Percentiles rank a stretch among this genome's conserved stretches.
phyloP scores from a whole-genome alignment of 2,797 vertebrate genomes.

The Hemibagrus guttatus region DNA sequence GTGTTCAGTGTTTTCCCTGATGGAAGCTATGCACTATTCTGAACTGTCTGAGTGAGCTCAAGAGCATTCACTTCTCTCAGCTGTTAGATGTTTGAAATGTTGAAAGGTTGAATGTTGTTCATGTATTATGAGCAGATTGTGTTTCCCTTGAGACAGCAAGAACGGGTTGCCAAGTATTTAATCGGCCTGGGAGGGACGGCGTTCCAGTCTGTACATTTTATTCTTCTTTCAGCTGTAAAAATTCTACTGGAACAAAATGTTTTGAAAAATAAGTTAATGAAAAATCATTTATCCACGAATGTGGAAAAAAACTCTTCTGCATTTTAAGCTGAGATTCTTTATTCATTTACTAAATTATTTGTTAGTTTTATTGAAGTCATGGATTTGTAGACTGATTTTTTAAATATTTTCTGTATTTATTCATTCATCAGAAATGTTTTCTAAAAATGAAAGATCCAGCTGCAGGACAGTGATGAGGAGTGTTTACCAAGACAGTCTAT shows the following conservation, averaged over 20 bases:
- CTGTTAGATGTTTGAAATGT: neutral
- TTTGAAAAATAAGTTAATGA: too few relatives aligned
- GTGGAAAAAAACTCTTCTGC: too few relatives aligned
- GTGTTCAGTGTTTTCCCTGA: neutral
- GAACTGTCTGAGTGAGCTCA: neutral
- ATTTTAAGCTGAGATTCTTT: too few relatives aligned
- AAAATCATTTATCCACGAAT: too few relatives aligned
- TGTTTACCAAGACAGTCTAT: neutral
- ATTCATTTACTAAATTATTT: too few relatives aligned
- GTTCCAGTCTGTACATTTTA: neutral
- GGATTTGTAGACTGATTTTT: too few relatives aligned
- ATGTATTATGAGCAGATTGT: neutral
- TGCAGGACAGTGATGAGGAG: too few relatives aligned
- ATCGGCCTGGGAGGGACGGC: conserved; percentile 20
- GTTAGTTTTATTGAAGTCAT: too few relatives aligned
- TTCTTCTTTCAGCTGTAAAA: neutral
- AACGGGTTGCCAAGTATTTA: conserved; percentile 51
- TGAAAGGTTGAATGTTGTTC: neutral
- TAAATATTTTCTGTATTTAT: neutral
- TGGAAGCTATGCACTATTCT: neutral
- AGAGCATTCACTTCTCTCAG: neutral
- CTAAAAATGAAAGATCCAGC: neutral
- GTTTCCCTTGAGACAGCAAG: neutral
- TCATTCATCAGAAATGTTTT: neutral
- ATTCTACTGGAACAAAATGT: neutral